Conservation (phyloP, 2,113 vertebrate species). For the Cyphomyrus discorhynchus region DNA sequence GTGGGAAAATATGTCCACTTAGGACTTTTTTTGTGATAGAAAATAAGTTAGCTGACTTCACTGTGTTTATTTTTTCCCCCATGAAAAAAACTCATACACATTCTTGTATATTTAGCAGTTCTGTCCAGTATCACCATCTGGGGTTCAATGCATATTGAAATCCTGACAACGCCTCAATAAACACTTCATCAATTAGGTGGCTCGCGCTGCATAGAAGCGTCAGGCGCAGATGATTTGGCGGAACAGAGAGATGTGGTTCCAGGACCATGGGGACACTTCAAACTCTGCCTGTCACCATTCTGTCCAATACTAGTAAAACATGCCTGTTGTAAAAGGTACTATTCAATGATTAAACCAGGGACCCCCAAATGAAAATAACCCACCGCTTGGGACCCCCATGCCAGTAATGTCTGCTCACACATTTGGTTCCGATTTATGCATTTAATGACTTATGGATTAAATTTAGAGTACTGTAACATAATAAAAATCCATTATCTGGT, state of each 20-base stretch:
- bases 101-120: neutral
- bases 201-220: neutral
- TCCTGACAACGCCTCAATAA: neutral
- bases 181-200: neutral
- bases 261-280: neutral
- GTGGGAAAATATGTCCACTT: neutral
- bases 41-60: neutral
- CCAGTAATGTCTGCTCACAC: neutral
- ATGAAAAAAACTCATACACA: neutral
- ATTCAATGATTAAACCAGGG: neutral
- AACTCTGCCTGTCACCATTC: neutral
- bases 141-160: neutral
- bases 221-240: neutral
- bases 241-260: neutral
- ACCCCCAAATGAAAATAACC: neutral
- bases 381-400: neutral
- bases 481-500: neutral
- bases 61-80: neutral
- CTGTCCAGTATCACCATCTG: neutral
- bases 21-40: neutral
- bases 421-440: neutral
- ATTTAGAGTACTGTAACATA: neutral
- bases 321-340: neutral
- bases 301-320: slow-evolving; percentile 1
- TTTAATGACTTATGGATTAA: neutral